These are phyloP conservation scores for Cryptus viduatorius DNA, from an alignment of 2,888 invertebrate genomes.

Conservation along the genomic window DNA sequence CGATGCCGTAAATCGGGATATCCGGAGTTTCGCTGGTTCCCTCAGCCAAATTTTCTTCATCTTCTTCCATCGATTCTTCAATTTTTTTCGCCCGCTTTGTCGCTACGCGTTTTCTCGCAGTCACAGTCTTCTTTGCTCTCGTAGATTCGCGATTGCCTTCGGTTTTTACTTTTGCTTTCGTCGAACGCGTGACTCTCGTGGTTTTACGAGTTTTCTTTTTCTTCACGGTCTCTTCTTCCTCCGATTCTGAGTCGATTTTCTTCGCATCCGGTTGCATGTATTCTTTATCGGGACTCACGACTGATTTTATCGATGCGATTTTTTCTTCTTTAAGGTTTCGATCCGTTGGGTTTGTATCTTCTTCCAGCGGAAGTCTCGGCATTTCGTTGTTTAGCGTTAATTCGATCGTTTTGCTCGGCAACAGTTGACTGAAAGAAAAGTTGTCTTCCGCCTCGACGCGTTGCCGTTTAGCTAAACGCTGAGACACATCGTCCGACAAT, in stretches of 20 bases:
- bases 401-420: constrained; percentile 15
- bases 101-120: constrained; percentile 41
- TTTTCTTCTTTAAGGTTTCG: neutral
- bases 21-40: constrained; percentile 54
- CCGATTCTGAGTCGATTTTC: constrained; percentile 1
- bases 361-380: neutral
- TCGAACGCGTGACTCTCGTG: constrained; percentile 12
- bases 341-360: neutral
- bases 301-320: neutral
- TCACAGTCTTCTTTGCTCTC: constrained; percentile 58
- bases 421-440: constrained; percentile 41
- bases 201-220: constrained; percentile 40
- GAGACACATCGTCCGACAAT: constrained; percentile 66
- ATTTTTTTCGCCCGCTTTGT: constrained; percentile 13
- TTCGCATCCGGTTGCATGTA: neutral
- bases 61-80: constrained; percentile 24
- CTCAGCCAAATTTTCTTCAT: neutral
- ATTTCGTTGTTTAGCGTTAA: neutral
- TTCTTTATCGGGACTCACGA: neutral
- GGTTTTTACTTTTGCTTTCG: constrained; percentile 30
- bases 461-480: constrained; percentile 46
- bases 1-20: constrained; percentile 73
- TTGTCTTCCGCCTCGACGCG: constrained; percentile 45
- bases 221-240: constrained; percentile 17
- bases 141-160: constrained; percentile 55